Conservation (phyloP, 2,113 vertebrate species). For the Heterotis niloticus region DNA sequence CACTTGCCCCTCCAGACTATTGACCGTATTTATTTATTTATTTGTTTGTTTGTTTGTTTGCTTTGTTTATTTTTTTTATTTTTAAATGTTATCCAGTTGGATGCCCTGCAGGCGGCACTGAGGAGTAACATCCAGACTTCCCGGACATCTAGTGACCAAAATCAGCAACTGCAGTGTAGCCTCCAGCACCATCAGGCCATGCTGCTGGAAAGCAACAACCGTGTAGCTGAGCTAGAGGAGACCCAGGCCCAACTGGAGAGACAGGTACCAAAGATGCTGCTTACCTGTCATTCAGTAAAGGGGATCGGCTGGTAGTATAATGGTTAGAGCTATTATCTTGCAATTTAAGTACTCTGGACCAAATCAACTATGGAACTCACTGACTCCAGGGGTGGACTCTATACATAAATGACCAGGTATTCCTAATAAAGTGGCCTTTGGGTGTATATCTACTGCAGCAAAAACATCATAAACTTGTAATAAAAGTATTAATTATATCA, state of each 20-base stretch:
- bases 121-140: constrained; percentile 64
- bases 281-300: not conserved
- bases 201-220: constrained; percentile 80
- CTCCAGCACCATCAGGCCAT: constrained; percentile 84
- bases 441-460: too few relatives aligned
- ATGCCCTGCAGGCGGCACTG: constrained; percentile 77
- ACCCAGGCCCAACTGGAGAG: constrained; percentile 77
- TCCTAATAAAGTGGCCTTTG: too few relatives aligned
- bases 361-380: too few relatives aligned
- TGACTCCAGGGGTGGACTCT: too few relatives aligned
- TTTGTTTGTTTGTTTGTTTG: too few relatives aligned
- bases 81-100: constrained; percentile 69
- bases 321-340: too few relatives aligned
- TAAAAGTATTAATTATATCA: not conserved
- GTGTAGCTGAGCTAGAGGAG: constrained; percentile 84
- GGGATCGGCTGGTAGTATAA: not conserved
- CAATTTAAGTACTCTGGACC: too few relatives aligned
- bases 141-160: constrained; percentile 73
- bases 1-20: not conserved
- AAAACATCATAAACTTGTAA: not conserved
- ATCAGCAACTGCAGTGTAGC: constrained; percentile 74
- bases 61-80: too few relatives aligned
- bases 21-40: too few relatives aligned
- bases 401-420: too few relatives aligned
- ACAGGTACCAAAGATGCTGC: constrained; percentile 61